Evolutionary conservation across 1,140 invertebrate species (phyloP), one percentile per base, ranked within the genome.

Genomic region (Cyclina sinensis): DNA sequence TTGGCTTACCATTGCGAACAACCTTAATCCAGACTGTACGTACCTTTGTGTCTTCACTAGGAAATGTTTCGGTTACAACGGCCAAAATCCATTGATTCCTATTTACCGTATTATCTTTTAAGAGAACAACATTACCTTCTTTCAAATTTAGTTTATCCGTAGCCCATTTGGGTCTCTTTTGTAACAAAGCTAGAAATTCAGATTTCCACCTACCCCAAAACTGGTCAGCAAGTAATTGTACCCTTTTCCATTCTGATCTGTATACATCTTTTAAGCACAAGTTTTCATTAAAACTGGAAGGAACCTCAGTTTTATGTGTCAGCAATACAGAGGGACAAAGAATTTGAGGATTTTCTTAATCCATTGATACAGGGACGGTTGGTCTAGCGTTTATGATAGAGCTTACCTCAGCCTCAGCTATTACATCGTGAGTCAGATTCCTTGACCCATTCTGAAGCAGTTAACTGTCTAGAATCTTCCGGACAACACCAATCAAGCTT

Each of bases 361-460:
- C 89, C 35, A 48, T 27, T 11, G 86, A 76, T 24, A 90, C 30
- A 30, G 76, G 84, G 16, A 74, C 84, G 18, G 91, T 51, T 12
- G 90, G 91, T 48, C 79, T 54, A 18, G 7, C 24, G 65, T 92
- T 91, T 18, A 90, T 76, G 59, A 89, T 88, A 54, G 89, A 80
- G 39, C 57, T 43, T 4, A 89, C 89, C 62, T 89, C 74, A n/a
- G 78, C 79, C 74, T 89, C 84, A 3, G 90, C 65, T 21, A 89
- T 91, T 18, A 90, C 86, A 18, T 89, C 85, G 89, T 90, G 83
- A 24, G 89, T 83, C 21, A 92, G 78, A n/a, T 85, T 80, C 32
- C 89, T 68, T 18, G 39, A 30, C 16, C 85, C 62, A 32, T 46
- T 2, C 43, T 86, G 57, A 37, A 59, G 5, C 43, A 92, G 35